These are phyloP conservation scores for Nemopilema nomurai DNA, from an alignment of 30 jellyfish, hydroid and myxozoan genomes.

Conservation along the genomic window DNA sequence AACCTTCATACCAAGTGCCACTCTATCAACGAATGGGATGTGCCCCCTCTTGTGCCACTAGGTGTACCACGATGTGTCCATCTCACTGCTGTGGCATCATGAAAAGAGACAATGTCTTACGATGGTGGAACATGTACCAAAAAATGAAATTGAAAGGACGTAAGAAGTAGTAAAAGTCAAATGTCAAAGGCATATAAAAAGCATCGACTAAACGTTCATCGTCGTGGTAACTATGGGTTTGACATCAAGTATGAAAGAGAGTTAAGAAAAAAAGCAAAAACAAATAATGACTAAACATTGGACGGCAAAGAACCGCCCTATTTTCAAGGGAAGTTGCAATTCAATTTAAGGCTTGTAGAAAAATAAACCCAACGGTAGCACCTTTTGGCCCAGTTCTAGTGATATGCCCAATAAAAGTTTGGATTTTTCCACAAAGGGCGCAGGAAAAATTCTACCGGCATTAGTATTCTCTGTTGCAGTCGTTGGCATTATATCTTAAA, in stretches of 20 bases:
- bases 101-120: slow-evolving; percentile 68
- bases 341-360: no score
- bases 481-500: no score
- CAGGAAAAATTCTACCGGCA: no score
- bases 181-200: neutral
- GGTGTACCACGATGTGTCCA: slow-evolving; percentile 64
- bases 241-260: neutral
- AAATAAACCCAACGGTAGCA: no score
- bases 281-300: no score
- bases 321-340: no score
- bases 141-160: slow-evolving; percentile 21
- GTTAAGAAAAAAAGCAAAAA: no score
- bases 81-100: slow-evolving; percentile 88
- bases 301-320: no score
- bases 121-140: slow-evolving; percentile 71
- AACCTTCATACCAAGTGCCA: slow-evolving; percentile 50
- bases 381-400: no score
- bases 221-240: neutral
- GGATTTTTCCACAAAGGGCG: no score
- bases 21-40: slow-evolving; percentile 43
- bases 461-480: no score
- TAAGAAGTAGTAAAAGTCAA: neutral
- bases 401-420: no score
- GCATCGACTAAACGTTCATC: neutral
- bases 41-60: slow-evolving; percentile 64